Base-by-base conservation (phyloP, 2,797 vertebrate genomes). In the Selene dorsalis region DNA sequence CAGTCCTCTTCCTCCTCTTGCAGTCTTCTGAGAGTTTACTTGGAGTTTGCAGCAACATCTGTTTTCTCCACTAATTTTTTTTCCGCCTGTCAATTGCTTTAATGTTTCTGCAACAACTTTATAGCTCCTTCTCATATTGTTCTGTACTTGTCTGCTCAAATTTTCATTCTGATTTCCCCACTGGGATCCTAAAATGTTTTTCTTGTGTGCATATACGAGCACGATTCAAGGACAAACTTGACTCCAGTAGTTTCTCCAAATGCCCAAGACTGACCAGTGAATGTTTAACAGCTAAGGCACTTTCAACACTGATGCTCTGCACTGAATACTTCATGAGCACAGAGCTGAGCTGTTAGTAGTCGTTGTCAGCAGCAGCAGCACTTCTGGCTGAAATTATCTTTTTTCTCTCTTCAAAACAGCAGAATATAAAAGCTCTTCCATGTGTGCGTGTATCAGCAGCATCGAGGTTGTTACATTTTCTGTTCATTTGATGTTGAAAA, bases 141-240 rank as follows among this genome's bases (percentile, higher is more conserved):
- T 52, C 35, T 53, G 9, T 16, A 26, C 26, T 50, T 58, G 38
- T 53, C 56, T 57, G 50, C 8, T 68, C 20, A 73, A 30, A 53
- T 39, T 52, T 52, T 3, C 5, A 41, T 48, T 61, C 48, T 35
- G 32, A 35, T 12, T 41, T 47, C 32, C 32, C 55, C 30, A 32
- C 61, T 45, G 50, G 52, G 35, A 39, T 57, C 35, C 32, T 59
- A 7, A 57, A 71, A 67, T 41, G 45, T 56, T 59, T 38, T 39
- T 30, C 28, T 50, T 12, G 9, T 57, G 45, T 45, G 10, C 18
- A 18, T 53, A 17, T 35, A 32, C 13, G 18, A 53, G 22, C 56
- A 38, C 22, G 1, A 24, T 56, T 30, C 1, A 39, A 56, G 30
- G 22, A 67, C 47, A 61, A 17, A 73, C 24, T 35, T 41, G 50